These are phyloP conservation scores for Merodon equestris DNA, from an alignment of 2,888 invertebrate genomes.

Conservation along the genomic window DNA sequence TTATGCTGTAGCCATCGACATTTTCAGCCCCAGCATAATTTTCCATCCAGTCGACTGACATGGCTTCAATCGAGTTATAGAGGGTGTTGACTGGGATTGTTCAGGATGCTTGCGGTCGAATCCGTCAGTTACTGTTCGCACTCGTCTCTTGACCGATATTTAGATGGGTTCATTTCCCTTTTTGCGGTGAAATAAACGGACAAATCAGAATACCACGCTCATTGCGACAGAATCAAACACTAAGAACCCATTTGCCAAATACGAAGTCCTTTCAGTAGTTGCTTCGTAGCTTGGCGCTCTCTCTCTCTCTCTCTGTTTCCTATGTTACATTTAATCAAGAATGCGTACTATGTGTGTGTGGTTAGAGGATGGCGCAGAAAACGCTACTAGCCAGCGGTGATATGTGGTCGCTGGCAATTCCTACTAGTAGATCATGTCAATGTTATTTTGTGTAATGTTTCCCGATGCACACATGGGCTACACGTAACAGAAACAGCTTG, in stretches of 20 bases:
- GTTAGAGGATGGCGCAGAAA: not conserved
- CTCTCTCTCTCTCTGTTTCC: not conserved
- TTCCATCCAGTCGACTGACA: not conserved
- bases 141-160: conserved; percentile 54
- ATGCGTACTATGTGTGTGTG: conserved; percentile 2
- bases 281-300: not conserved
- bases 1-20: conserved; percentile 18
- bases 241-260: conserved; percentile 24
- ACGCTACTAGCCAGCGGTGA: not conserved
- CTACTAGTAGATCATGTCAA: conserved; percentile 38
- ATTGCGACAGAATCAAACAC: conserved; percentile 3
- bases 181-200: conserved; percentile 37
- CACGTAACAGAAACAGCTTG: conserved; percentile 21
- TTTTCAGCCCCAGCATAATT: not conserved
- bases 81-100: conserved; percentile 2
- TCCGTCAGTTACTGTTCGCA: conserved; percentile 22
- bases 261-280: not conserved
- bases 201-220: conserved; percentile 5
- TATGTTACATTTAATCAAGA: not conserved
- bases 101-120: conserved; percentile 22
- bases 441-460: conserved; percentile 39
- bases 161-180: conserved; percentile 57
- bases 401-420: conserved; percentile 15
- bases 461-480: conserved; percentile 12
- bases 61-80: no score